Evolutionary conservation across 2,888 invertebrate genomes (phyloP).

Genomic region (Podabrus alpinus): DNA sequence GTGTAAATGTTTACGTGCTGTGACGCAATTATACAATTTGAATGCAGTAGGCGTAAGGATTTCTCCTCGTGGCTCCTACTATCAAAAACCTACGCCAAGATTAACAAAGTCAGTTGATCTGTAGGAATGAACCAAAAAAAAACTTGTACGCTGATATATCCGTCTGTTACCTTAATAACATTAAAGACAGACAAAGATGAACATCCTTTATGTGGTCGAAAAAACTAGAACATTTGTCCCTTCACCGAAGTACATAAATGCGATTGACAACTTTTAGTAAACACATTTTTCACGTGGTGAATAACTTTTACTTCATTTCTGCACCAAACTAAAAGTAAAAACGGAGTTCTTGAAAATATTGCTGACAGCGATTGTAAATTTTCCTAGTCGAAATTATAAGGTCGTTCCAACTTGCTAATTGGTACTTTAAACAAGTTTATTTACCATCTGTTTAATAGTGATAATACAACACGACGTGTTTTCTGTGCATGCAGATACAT

Average conservation of each 20-base stretch:
- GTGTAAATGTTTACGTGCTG: slow-evolving; percentile 15
- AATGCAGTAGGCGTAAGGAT: slow-evolving; percentile 31
- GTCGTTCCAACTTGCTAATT: neutral
- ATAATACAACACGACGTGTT: neutral
- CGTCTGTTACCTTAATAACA: too few species aligned
- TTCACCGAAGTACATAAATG: neutral
- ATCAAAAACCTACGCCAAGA: slow-evolving; percentile 31
- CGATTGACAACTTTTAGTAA: neutral
- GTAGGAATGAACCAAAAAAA: neutral
- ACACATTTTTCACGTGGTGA: neutral
- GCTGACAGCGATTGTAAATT: neutral
- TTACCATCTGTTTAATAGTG: neutral
- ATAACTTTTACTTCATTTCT: neutral
- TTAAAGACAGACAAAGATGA: neutral
- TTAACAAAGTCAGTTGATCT: slow-evolving; percentile 7
- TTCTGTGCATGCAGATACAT: neutral
- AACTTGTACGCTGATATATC: too few species aligned
- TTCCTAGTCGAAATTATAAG: neutral
- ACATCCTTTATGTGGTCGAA: neutral
- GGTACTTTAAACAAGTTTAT: neutral
- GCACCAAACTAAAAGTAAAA: neutral
- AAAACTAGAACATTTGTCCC: neutral
- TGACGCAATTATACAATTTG: slow-evolving; percentile 17
- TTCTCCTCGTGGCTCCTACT: slow-evolving; percentile 34
- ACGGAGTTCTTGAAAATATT: neutral